Base-by-base conservation (phyloP, 2,797 vertebrate genomes). In the Characodon lateralis region DNA sequence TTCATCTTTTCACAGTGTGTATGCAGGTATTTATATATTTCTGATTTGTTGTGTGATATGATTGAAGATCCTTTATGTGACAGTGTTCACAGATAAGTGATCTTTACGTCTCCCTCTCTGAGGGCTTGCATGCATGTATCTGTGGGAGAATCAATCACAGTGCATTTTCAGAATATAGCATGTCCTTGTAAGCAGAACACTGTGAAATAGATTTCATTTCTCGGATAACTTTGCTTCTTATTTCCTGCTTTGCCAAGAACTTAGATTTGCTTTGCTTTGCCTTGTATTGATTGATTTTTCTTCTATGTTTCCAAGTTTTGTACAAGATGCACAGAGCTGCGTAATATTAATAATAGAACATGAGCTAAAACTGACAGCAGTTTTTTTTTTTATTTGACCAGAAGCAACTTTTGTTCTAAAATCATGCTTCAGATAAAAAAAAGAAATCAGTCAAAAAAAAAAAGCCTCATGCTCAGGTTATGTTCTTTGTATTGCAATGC, bases 161-260 rank as follows among this genome's bases (percentile, higher is more conserved):
- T 20, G n/a, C 48, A 35, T 59, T 74, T 72, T 50, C 50, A 51
- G 58, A 78, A 69, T 50, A 55, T 77, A 58, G 22, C 2, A 48
- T 65, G 58, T 14, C 26, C 55, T n/a, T 43, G 20, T 71, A 31
- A 78, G 59, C 73, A 51, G 2, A 41, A 26, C 20, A 13, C 9
- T 0, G 24, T 55, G 63, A 76, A 76, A 59, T n/a, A 22, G n/a
- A 28, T 58, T 71, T 51, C 39, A 53, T 76, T 68, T 72, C 70
- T 73, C 22, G 24, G 74, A 76, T 61, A 84, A 78, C 68, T 78
- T 43, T 39, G 41, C 71, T 43, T 79, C 28, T 35, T 55, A 28
- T 71, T 35, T 69, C 51, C 28, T 78, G 48, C 53, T 70, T 65
- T 16, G n/a, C 68, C 7, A 20, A 74, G 41, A 72, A 74, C 51